phyloP scores from a whole-genome alignment of 2,797 vertebrate species.

The Sebastes steindachneri region DNA sequence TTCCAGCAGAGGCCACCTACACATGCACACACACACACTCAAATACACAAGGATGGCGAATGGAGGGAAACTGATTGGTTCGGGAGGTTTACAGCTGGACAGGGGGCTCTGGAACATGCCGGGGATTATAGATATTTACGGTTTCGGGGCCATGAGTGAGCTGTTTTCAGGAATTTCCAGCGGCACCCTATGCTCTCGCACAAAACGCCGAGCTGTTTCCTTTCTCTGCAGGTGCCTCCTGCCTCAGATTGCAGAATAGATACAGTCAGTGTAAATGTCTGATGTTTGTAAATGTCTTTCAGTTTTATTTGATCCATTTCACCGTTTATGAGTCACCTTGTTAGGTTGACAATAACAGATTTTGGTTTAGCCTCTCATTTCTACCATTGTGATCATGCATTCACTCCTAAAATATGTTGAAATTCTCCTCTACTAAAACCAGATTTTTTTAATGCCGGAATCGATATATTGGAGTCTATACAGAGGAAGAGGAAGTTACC shows the following conservation, averaged over 20 bases:
- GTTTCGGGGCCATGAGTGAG: neutral
- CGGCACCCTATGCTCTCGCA: neutral
- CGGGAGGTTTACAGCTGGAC: neutral
- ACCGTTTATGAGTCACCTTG: conserved; percentile 14
- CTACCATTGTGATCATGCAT: neutral
- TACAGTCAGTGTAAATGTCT: neutral
- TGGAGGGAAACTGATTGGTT: conserved; percentile 5
- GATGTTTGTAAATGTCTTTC: neutral
- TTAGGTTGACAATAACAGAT: neutral
- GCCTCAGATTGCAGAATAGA: neutral
- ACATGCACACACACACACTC: neutral
- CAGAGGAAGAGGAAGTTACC: no score
- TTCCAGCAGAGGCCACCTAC: conserved; percentile 5
- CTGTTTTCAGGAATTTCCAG: neutral
- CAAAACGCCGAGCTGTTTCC: neutral
- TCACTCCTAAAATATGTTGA: conserved; percentile 3
- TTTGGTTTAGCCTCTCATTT: neutral
- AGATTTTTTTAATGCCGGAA: no score
- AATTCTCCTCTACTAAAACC: conserved; percentile 2
- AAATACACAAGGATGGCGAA: neutral
- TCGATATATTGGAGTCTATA: no score
- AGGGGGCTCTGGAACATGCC: neutral
- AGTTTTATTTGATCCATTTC: conserved; percentile 5
- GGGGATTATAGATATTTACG: neutral
- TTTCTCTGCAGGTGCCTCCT: conserved; percentile 19